phyloP scores from a whole-genome alignment of 2,888 invertebrate species.

The Ichneumoninae sp. region DNA sequence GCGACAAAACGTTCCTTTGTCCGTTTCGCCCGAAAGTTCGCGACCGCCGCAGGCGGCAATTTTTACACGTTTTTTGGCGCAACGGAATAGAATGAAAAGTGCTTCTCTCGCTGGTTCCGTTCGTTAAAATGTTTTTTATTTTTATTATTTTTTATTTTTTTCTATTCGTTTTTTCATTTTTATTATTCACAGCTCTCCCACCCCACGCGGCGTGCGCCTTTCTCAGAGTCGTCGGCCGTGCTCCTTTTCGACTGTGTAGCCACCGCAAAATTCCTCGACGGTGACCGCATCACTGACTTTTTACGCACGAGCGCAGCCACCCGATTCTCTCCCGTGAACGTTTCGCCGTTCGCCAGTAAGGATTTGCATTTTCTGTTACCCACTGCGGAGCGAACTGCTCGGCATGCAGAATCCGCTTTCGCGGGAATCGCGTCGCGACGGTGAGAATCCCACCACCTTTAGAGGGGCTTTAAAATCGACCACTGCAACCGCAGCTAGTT shows the following conservation, averaged over 20 bases:
- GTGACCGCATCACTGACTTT: constrained; percentile 72
- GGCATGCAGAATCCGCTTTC: constrained; percentile 50
- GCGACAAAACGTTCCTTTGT: constrained; percentile 75
- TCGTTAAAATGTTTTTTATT: constrained; percentile 28
- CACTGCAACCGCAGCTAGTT: not conserved
- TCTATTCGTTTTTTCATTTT: constrained; percentile 43
- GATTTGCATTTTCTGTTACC: constrained; percentile 59
- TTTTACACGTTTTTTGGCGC: constrained; percentile 54
- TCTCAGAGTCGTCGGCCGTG: constrained; percentile 53
- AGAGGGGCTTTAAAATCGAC: constrained; percentile 7
- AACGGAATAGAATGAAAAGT: constrained; percentile 52
- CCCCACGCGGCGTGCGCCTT: constrained; percentile 57
- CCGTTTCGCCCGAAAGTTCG: constrained; percentile 45
- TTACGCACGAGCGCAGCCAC: constrained; percentile 70
- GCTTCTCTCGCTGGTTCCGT: constrained; percentile 11
- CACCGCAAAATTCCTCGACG: constrained; percentile 71
- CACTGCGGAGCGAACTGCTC: constrained; percentile 22
- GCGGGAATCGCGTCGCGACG: constrained; percentile 35
- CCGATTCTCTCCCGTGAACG: constrained; percentile 52
- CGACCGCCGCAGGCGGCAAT: constrained; percentile 55
- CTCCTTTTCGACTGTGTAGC: constrained; percentile 55
- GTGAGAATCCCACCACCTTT: constrained; percentile 22
- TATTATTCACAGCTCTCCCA: constrained; percentile 66
- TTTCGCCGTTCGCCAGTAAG: constrained; percentile 50
- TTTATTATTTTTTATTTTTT: constrained; percentile 7